phyloP scores from a whole-genome alignment of 2,888 invertebrate species.

The Chelonus formosanus region DNA sequence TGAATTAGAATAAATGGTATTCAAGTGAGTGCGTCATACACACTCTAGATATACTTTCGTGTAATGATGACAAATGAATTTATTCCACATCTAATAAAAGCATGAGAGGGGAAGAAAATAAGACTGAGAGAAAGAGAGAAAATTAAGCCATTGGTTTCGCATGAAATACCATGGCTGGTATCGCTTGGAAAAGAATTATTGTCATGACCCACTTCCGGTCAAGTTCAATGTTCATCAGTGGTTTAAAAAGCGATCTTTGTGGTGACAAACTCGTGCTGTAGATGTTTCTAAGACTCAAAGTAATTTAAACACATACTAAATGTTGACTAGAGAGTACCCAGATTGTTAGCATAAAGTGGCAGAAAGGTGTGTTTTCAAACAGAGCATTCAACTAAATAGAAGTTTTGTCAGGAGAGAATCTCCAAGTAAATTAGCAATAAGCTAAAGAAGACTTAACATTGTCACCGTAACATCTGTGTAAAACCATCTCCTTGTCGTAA shows the following conservation, averaged over 20 bases:
- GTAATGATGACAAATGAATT: background rate
- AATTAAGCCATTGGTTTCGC: conserved; percentile 27
- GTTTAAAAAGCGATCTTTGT: background rate
- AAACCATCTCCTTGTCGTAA: conserved; percentile 2
- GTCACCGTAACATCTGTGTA: background rate
- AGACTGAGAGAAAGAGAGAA: conserved; percentile 23
- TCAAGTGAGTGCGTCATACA: background rate
- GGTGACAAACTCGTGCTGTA: background rate
- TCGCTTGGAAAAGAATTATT: conserved; percentile 42
- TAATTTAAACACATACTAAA: no score
- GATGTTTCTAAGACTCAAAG: no score
- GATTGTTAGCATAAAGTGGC: no score
- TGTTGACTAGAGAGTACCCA: no score
- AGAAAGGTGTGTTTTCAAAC: no score
- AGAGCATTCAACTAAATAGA: no score
- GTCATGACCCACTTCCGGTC: conserved; percentile 61
- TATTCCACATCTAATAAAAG: background rate
- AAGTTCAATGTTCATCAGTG: conserved; percentile 61
- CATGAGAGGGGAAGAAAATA: background rate
- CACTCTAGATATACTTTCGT: conserved; percentile 1
- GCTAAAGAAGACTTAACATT: no score
- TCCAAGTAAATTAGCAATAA: no score
- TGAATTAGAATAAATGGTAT: no score
- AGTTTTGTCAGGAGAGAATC: no score
- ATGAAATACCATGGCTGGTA: conserved; percentile 22